phyloP scores from a whole-genome alignment of 2,888 invertebrate species.

The Sclerodermus sp. region DNA sequence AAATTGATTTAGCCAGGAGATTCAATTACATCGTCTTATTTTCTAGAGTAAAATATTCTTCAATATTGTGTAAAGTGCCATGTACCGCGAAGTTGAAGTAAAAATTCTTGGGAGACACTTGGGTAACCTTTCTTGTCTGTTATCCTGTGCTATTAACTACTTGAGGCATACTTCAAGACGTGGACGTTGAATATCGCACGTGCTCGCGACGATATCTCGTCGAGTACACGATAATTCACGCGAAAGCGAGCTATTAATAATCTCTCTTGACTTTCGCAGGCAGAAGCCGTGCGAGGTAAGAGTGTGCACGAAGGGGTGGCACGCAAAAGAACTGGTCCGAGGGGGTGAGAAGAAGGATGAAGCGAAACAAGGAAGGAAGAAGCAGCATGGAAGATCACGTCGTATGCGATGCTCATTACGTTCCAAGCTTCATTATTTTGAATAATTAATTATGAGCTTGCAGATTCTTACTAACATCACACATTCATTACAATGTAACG shows the following conservation, averaged over 20 bases:
- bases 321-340: conserved; percentile 3
- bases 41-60: too few species aligned
- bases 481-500: too few species aligned
- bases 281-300: conserved; percentile 23
- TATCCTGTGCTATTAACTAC: conserved; percentile 6
- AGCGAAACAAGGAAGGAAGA: conserved; percentile 1
- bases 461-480: too few species aligned
- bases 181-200: conserved; percentile 24
- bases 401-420: conserved; percentile 31
- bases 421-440: neutral
- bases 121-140: too few species aligned
- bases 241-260: conserved; percentile 36
- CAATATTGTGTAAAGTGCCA: too few species aligned
- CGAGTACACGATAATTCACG: conserved; percentile 31
- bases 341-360: neutral
- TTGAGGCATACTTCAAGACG: conserved; percentile 7
- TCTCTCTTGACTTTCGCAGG: conserved; percentile 26
- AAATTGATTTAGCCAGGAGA: too few species aligned
- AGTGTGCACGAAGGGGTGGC: conserved; percentile 20
- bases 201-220: conserved; percentile 27
- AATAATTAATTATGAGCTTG: conserved; percentile 31
- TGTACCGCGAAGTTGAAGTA: too few species aligned
- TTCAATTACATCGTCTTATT: too few species aligned
- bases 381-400: conserved; percentile 6
- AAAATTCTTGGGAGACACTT: too few species aligned